Percentiles rank a stretch among this genome's conserved stretches.
phyloP scores from a whole-genome alignment of 1,140 invertebrate species.

The Drosophila ananassae region DNA sequence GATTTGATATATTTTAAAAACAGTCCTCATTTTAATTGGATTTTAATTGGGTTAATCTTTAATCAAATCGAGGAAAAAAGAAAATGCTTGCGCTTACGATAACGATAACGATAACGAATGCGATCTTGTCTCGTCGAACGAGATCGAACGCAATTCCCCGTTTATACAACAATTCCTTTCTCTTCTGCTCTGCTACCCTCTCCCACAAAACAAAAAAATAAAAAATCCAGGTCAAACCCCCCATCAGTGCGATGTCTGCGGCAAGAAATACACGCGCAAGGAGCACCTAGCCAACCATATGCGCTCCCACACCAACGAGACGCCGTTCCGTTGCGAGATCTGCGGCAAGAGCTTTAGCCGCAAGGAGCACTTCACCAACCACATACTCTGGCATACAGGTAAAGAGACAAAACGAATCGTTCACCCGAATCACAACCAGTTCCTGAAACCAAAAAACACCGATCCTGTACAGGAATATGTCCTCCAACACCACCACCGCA shows the following conservation, averaged over 20 bases:
- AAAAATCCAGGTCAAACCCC: constrained; percentile 79
- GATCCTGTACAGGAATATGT: constrained; percentile 12
- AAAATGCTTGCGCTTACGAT: constrained; percentile 68
- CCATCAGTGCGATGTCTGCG: constrained; percentile 84
- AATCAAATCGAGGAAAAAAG: constrained; percentile 27
- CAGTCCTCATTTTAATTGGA: neutral
- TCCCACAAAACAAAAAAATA: constrained; percentile 19
- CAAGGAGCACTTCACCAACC: constrained; percentile 93
- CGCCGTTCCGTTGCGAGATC: constrained; percentile 91
- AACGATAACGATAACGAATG: constrained; percentile 45
- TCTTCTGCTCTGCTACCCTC: constrained; percentile 34
- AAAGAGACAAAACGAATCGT: constrained; percentile 75
- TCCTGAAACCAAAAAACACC: too few species aligned
- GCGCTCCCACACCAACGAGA: constrained; percentile 91
- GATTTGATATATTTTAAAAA: neutral
- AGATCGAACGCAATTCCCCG: constrained; percentile 40
- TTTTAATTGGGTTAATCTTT: neutral
- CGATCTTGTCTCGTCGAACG: constrained; percentile 46
- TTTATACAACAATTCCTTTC: constrained; percentile 44
- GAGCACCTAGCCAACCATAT: constrained; percentile 93
- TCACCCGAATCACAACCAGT: neutral
- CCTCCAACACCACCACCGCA: constrained; percentile 13
- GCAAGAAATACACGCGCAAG: constrained; percentile 94
- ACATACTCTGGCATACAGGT: constrained; percentile 93
- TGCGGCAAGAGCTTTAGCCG: constrained; percentile 95